These are phyloP conservation scores for Neotragus moschatus DNA, from an alignment of 2,113 vertebrate genomes.

Conservation along the genomic window DNA sequence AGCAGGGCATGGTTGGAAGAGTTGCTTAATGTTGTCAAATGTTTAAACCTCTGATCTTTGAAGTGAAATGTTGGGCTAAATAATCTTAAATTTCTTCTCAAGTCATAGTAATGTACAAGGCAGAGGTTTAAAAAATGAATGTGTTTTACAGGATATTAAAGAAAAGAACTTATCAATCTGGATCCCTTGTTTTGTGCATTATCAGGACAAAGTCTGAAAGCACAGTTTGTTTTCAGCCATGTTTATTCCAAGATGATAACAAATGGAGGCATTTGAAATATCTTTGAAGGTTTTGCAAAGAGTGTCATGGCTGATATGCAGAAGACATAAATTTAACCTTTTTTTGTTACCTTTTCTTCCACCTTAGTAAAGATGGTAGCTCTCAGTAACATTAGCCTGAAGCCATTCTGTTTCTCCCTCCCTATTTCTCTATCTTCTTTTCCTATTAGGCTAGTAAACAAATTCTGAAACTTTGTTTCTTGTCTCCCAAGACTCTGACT, in stretches of 20 bases:
- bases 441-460: conserved; percentile 57
- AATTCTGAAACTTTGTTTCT: conserved; percentile 55
- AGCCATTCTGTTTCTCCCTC: conserved; percentile 10
- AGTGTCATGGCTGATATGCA: neutral
- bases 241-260: neutral
- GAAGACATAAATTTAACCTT: conserved; percentile 33
- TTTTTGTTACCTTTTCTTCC: conserved; percentile 19
- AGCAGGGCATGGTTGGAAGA: neutral
- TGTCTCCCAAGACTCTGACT: neutral
- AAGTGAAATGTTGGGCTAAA: neutral
- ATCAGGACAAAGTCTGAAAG: conserved; percentile 2
- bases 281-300: conserved; percentile 22
- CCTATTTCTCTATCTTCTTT: conserved; percentile 46
- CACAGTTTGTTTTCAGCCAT: neutral
- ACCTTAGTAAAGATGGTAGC: neutral
- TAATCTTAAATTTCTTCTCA: neutral
- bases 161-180: neutral
- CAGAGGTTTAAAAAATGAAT: neutral
- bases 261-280: neutral
- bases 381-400: conserved; percentile 35
- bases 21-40: neutral
- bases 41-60: neutral
- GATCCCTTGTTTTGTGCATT: neutral
- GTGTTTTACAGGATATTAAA: neutral
- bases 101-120: neutral